phyloP scores from a whole-genome alignment of 1,140 invertebrate genomes.

The Drosophila mayri region DNA sequence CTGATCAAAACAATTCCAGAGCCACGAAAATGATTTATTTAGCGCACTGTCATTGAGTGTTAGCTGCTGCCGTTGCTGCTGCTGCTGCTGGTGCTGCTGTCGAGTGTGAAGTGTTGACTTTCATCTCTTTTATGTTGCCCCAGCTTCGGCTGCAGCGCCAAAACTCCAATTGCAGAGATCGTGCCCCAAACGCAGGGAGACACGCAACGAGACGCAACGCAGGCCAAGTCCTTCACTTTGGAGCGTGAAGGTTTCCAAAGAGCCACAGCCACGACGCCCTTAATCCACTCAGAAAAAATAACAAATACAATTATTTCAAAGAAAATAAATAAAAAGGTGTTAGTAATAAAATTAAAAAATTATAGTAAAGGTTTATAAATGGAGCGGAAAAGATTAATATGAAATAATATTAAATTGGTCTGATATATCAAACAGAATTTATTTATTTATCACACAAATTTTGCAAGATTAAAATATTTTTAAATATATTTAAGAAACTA shows the following conservation, averaged over 20 bases:
- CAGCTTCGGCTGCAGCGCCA: slow-evolving; percentile 8
- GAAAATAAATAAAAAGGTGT: slow-evolving; percentile 2
- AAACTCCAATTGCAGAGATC: slow-evolving; percentile 40
- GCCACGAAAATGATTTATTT: slow-evolving; percentile 74
- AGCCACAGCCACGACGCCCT: slow-evolving; percentile 23
- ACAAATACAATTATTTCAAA: not conserved
- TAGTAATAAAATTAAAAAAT: not conserved
- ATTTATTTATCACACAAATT: too few relatives aligned
- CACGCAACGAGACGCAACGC: slow-evolving; percentile 58
- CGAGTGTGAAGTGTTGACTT: slow-evolving; percentile 79
- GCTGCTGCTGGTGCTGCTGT: slow-evolving; percentile 21
- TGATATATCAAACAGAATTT: too few relatives aligned
- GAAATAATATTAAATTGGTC: too few relatives aligned
- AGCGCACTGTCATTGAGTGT: slow-evolving; percentile 74
- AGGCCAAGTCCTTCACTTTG: slow-evolving; percentile 76
- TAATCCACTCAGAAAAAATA: slow-evolving; percentile 27
- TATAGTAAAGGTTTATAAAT: not conserved
- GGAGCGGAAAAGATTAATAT: too few relatives aligned
- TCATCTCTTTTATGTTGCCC: slow-evolving; percentile 66
- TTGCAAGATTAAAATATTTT: too few relatives aligned
- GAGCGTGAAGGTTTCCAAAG: slow-evolving; percentile 74
- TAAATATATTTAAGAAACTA: too few relatives aligned
- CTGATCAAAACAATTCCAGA: slow-evolving; percentile 73
- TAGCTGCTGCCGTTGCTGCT: slow-evolving; percentile 11
- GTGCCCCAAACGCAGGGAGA: slow-evolving; percentile 41